Percentiles rank a stretch among this genome's conserved stretches.
Conservation (phyloP, 2,113 vertebrate genomes). For the Danionella cerebrum region DNA sequence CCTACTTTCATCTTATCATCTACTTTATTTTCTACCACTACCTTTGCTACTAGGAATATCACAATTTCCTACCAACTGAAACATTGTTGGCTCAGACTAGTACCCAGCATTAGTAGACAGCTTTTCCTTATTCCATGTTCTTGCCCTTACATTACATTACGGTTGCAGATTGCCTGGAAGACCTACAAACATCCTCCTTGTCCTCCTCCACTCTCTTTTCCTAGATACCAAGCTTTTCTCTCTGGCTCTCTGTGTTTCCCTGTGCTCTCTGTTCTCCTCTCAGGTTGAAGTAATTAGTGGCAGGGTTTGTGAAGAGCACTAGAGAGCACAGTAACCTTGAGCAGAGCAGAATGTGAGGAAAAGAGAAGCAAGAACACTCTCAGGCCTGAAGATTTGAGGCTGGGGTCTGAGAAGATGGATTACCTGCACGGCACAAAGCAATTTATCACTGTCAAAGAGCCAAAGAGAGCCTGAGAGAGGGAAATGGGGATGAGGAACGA, state of each 20-base stretch:
- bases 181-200: neutral
- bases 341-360: neutral
- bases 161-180: neutral
- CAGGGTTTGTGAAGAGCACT: neutral
- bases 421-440: conserved; percentile 45
- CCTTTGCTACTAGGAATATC: no score
- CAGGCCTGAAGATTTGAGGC: conserved; percentile 42
- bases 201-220: neutral
- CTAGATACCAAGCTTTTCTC: neutral
- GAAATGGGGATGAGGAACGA: conserved; percentile 10
- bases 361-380: neutral
- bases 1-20: no score
- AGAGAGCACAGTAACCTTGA: conserved; percentile 18
- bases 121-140: no score
- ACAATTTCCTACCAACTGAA: no score
- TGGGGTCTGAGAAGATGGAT: conserved; percentile 61
- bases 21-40: no score
- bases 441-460: conserved; percentile 62
- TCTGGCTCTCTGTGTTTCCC: neutral
- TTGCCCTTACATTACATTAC: neutral
- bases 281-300: conserved; percentile 18
- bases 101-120: no score
- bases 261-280: neutral
- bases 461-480: conserved; percentile 33
- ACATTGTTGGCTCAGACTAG: no score